These are phyloP conservation scores for Heterohyrax brucei DNA, from an alignment of 2,797 vertebrate species.

Conservation along the genomic window DNA sequence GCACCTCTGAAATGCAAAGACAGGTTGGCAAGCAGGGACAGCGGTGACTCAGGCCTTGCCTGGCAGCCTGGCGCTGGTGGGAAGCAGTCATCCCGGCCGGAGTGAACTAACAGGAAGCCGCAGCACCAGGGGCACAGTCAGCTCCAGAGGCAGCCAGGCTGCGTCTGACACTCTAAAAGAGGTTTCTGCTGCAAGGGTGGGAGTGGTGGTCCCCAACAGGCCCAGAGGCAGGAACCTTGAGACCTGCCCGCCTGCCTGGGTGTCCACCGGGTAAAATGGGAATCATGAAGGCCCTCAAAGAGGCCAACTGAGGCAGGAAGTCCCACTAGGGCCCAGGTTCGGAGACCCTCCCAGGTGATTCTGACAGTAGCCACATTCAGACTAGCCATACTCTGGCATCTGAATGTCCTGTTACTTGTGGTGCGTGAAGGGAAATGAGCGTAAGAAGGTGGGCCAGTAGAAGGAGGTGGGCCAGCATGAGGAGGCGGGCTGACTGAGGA, in stretches of 20 bases:
- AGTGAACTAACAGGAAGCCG: background rate
- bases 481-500: background rate
- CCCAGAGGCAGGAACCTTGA: background rate
- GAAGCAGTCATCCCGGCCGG: background rate
- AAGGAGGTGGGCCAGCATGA: background rate
- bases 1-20: background rate
- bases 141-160: background rate
- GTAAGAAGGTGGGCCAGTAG: background rate
- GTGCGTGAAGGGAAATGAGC: background rate
- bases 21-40: background rate
- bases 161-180: background rate
- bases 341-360: background rate
- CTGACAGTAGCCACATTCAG: background rate
- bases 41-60: background rate
- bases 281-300: background rate
- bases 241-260: too few species aligned
- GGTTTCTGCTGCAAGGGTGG: background rate
- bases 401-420: background rate
- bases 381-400: background rate
- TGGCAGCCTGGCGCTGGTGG: background rate
- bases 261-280: background rate
- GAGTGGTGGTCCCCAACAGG: too few species aligned
- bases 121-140: fast-evolving
- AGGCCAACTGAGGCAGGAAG: background rate
- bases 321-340: background rate